phyloP scores from a whole-genome alignment of 1,140 invertebrate species.

The Pollicipes pollicipes region DNA sequence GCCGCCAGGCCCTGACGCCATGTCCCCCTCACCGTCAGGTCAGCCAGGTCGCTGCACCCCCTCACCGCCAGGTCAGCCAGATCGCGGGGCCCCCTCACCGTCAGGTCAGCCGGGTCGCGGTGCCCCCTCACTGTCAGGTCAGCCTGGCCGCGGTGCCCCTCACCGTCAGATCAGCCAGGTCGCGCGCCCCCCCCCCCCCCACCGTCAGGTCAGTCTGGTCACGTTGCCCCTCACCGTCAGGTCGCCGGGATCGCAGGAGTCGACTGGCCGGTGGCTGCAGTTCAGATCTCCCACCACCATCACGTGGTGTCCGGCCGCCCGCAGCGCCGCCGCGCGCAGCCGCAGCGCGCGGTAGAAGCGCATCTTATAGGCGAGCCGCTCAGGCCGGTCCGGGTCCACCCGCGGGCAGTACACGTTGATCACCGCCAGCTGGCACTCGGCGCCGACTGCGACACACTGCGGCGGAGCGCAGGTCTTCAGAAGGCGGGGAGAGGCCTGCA shows the following conservation, averaged over 20 bases:
- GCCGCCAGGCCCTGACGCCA: too few relatives aligned
- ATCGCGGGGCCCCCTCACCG: too few relatives aligned
- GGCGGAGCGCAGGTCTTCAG: background rate
- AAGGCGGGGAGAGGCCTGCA: background rate
- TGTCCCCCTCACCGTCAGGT: too few relatives aligned
- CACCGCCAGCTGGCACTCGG: slow-evolving; percentile 23
- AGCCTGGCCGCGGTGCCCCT: too few relatives aligned
- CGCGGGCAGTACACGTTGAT: slow-evolving; percentile 40
- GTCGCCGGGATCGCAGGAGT: slow-evolving; percentile 31
- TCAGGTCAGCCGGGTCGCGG: too few relatives aligned
- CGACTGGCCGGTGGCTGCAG: slow-evolving; percentile 30
- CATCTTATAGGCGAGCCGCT: slow-evolving; percentile 31
- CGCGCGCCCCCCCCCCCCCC: too few relatives aligned
- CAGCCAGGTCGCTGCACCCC: too few relatives aligned
- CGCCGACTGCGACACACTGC: too few relatives aligned
- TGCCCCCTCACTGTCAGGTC: too few relatives aligned
- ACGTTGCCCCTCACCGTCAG: slow-evolving; percentile 25
- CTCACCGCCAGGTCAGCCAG: too few relatives aligned
- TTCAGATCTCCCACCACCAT: slow-evolving; percentile 39
- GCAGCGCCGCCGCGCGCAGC: slow-evolving; percentile 28
- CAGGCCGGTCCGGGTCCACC: slow-evolving; percentile 29
- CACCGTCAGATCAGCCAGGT: too few relatives aligned
- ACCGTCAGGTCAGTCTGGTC: too few relatives aligned
- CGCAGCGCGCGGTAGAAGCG: slow-evolving; percentile 33
- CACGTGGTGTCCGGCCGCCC: slow-evolving; percentile 30